Evolutionary conservation across 2,888 invertebrate species (phyloP), one percentile per base, ranked within the genome.

Genomic region (Sarcophaga variegata): DNA sequence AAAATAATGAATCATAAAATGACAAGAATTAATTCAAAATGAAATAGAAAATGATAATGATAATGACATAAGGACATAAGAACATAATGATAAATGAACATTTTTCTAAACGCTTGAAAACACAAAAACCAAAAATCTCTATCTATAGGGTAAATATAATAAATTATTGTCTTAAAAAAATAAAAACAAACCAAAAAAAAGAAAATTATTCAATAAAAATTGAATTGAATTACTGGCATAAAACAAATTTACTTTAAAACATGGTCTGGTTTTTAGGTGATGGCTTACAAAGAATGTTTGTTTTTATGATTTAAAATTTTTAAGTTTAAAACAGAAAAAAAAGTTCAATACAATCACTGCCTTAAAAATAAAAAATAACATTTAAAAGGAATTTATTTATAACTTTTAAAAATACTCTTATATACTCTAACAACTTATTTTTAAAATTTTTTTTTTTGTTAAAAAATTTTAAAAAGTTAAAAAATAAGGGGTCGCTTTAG

Each of bases 331-430:
- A 81, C 25, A 82, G 17, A 69, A 70, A 81, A 82, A 64, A 70
- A 76, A 86, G 88, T 88, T 89, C 81, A 89, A 91, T 89, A 91
- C 91, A 91, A 91, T 91, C 92, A 92, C 92, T 92, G 92, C 91
- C 92, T 91, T 91, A 90, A 89, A 86, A 87, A 66, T 45, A 78
- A 87, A 84, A 77, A 27, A 66, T 71, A 14, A 69, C 10, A 62
- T 76, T 63, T 77, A 70, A 69, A 82, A 83, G 37, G 80, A 74
- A 63, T 81, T 84, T 71, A 59, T 84, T 59, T 66, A 79, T n/a
- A 69, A 59, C 47, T 59, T 25, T 25, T 64, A 12, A 37, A 10
- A 37, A 37, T 37, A 20, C 20, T 20, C 20, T 20, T 20, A 10
- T 37, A 37, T 37, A 37, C 37, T 64, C 64, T 10, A 64, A 64